A percentile compares a stretch with the other conserved stretches of the same genome.
phyloP scores from a whole-genome alignment of 2,888 invertebrate genomes.

The Carterocephalus palaemon region DNA sequence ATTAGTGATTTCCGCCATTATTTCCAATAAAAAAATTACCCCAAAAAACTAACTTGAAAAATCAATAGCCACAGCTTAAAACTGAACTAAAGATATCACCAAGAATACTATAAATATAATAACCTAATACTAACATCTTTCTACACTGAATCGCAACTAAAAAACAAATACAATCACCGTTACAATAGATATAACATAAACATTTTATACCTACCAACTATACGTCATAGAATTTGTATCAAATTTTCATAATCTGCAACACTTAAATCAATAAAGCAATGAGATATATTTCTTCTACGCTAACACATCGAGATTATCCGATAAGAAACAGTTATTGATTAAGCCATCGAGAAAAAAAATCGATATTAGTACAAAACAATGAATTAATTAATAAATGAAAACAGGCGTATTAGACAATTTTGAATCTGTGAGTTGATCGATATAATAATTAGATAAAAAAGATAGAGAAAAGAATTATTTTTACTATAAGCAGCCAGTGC shows the following conservation, averaged over 20 bases:
- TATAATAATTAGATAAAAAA: too few relatives aligned
- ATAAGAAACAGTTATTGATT: not conserved
- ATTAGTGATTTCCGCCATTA: too few relatives aligned
- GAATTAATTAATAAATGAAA: too few relatives aligned
- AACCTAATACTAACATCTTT: not conserved
- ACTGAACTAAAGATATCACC: too few relatives aligned
- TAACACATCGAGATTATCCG: slow-evolving; percentile 4
- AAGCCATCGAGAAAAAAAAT: not conserved
- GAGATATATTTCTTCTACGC: slow-evolving; percentile 2
- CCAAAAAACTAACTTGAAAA: too few relatives aligned
- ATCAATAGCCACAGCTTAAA: slow-evolving; percentile 6
- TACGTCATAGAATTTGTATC: not conserved
- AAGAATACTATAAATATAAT: not conserved
- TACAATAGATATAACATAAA: not conserved
- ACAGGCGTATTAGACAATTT: too few relatives aligned
- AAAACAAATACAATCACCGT: not conserved
- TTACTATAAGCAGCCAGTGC: too few relatives aligned
- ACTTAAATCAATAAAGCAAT: slow-evolving; percentile 5
- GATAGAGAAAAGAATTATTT: too few relatives aligned
- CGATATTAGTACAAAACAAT: too few relatives aligned
- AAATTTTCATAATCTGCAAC: not conserved
- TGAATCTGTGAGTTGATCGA: too few relatives aligned
- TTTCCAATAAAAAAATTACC: too few relatives aligned
- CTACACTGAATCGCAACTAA: not conserved
- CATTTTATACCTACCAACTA: not conserved